A percentile compares a stretch with the other conserved stretches of the same genome.
phyloP scores from a whole-genome alignment of 2,113 vertebrate genomes.

The Meleagris gallopavo region DNA sequence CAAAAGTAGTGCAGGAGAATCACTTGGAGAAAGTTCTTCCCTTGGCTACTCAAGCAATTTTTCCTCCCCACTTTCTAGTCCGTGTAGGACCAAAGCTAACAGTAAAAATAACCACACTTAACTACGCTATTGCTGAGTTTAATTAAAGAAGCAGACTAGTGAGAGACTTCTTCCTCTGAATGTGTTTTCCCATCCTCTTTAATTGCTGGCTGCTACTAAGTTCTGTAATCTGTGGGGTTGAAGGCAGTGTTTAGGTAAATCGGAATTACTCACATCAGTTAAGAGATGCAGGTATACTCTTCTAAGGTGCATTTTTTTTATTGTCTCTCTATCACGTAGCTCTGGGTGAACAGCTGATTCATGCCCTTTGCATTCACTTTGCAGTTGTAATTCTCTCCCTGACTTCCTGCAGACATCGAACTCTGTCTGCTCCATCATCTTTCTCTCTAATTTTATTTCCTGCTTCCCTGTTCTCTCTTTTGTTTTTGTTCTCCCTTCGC shows the following conservation, averaged over 20 bases:
- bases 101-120: neutral
- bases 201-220: neutral
- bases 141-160: neutral
- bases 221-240: neutral
- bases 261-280: neutral
- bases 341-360: constrained; percentile 17
- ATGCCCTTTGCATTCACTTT: neutral
- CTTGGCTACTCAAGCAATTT: neutral
- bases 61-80: too few species aligned
- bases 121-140: neutral
- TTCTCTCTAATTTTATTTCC: neutral
- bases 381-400: neutral
- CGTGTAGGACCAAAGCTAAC: neutral
- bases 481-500: neutral
- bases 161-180: neutral
- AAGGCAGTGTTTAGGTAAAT: constrained; percentile 24
- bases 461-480: neutral
- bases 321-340: neutral
- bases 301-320: neutral
- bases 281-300: constrained; percentile 12
- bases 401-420: neutral
- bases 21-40: neutral
- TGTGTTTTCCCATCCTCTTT: neutral
- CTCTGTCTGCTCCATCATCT: neutral
- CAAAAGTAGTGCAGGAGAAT: neutral